Base-by-base conservation (phyloP, 2,113 vertebrate genomes). In the Embiotoca jacksoni region DNA sequence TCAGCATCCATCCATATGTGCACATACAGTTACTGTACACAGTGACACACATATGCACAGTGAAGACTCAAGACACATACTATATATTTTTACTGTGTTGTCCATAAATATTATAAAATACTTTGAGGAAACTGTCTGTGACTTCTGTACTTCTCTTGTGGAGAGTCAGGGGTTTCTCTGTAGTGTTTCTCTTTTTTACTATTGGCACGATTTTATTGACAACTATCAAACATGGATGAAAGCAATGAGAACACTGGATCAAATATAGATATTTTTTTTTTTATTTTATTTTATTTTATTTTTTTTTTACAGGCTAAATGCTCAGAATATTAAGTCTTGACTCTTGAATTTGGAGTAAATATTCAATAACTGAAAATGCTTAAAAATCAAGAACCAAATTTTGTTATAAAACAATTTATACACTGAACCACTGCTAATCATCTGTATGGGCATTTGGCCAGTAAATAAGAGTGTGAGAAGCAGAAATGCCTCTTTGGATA, bases 1-100 rank as follows among this genome's bases (percentile, higher is more conserved):
- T 80, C 74, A 78, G 68, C 70, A 84, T 75, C 31, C 59, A 67
- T 75, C 78, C 83, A 82, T 84, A 86, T 78, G 73, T 75, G 75
- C 72, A 71, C 53, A 14, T 52, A 75, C 37, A 78, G 53, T 66
- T 37, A 64, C 36, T 58, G 68, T 41, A 35, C 36, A 55, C 59
- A 56, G 36, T 47, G 14, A 58, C 49, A 64, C 11, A 66, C 44
- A 50, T n/a, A n/a, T 5, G 8, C 10, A 57, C 47, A 56, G 35
- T 33, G 46, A 59, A 39, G 23, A 52, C 63, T 33, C 2, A 44
- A 36, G 53, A 30, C 59, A 57, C 13, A 31, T 7, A 5, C 3
- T 31, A 5, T 52, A 32, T 32, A 4, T 54, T 58, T 13, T 13
- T 16, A 15, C 14, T 52, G 1, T 77, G 41, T 30, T 23, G 14